A percentile compares a stretch with the other conserved stretches of the same genome.
phyloP scores from a whole-genome alignment of 2,113 vertebrate genomes.

The Nettapus auritus region DNA sequence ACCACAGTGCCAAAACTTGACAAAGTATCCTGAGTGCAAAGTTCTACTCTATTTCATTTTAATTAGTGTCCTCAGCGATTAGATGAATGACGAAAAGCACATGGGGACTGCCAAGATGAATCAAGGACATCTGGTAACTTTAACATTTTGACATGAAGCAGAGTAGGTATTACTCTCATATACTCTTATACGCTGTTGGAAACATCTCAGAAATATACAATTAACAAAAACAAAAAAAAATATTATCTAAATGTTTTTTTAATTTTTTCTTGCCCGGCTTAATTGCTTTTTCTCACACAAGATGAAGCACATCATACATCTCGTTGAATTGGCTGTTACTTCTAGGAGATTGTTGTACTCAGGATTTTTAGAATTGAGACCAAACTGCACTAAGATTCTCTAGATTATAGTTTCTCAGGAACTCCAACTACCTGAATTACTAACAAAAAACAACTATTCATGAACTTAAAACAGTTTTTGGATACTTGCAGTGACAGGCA shows the following conservation, averaged over 20 bases:
- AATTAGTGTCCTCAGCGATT: constrained; percentile 57
- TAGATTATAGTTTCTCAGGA: background rate
- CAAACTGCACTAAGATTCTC: background rate
- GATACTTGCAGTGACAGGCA: background rate
- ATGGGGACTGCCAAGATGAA: constrained; percentile 60
- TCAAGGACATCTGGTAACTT: constrained; percentile 62
- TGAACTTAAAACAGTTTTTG: background rate
- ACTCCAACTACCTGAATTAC: background rate
- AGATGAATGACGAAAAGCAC: constrained; percentile 52
- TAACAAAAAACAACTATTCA: background rate
- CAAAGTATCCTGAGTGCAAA: constrained; percentile 38
- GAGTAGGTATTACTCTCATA: constrained; percentile 18
- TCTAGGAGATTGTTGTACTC: background rate
- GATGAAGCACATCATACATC: background rate
- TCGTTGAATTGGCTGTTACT: background rate
- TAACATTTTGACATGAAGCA: constrained; percentile 26
- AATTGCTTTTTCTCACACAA: background rate
- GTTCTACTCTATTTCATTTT: constrained; percentile 48
- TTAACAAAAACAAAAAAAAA: background rate
- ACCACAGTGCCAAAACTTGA: constrained; percentile 31
- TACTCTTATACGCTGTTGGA: background rate
- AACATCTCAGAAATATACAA: background rate
- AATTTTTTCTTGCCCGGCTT: background rate
- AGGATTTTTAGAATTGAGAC: background rate
- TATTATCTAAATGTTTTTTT: background rate